Evolutionary conservation across 1,140 invertebrate species (phyloP).

Genomic region (Megalopta genalis): DNA sequence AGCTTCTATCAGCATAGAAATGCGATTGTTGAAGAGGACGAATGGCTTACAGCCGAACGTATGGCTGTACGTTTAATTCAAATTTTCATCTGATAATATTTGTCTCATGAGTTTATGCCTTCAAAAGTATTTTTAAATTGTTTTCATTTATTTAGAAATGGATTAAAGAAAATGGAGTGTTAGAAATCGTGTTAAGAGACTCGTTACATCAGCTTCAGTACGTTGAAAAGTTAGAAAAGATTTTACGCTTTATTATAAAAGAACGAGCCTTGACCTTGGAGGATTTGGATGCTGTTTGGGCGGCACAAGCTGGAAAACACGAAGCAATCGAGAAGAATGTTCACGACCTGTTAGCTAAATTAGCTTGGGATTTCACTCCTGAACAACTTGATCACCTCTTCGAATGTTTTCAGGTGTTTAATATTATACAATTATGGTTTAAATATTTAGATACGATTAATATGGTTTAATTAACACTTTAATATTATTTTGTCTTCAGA

Average conservation of each 20-base stretch:
- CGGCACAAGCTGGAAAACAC: slow-evolving; percentile 96
- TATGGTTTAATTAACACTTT: not conserved
- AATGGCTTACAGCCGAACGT: slow-evolving; percentile 95
- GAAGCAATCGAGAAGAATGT: slow-evolving; percentile 98
- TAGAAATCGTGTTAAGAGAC: slow-evolving; percentile 96
- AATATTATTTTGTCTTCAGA: slow-evolving; percentile 79
- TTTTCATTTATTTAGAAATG: slow-evolving; percentile 86
- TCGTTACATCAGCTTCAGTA: slow-evolving; percentile 98
- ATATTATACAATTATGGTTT: slow-evolving; percentile 14
- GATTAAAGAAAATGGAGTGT: slow-evolving; percentile 97
- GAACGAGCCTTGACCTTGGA: slow-evolving; percentile 94
- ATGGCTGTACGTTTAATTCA: slow-evolving; percentile 88
- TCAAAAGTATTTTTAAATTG: not conserved
- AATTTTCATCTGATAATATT: slow-evolving; percentile 12
- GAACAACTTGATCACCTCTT: slow-evolving; percentile 98
- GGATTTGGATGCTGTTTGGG: slow-evolving; percentile 97
- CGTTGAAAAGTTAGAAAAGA: slow-evolving; percentile 98
- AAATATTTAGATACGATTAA: not conserved
- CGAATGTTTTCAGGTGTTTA: slow-evolving; percentile 94
- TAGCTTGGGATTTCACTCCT: slow-evolving; percentile 98
- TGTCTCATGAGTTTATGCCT: not conserved
- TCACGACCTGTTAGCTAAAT: slow-evolving; percentile 96
- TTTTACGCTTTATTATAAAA: slow-evolving; percentile 97
- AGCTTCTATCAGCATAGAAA: slow-evolving; percentile 91
- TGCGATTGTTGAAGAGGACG: slow-evolving; percentile 88